Base-by-base conservation (phyloP, 2,797 vertebrate genomes). In the Apogon talboti region DNA sequence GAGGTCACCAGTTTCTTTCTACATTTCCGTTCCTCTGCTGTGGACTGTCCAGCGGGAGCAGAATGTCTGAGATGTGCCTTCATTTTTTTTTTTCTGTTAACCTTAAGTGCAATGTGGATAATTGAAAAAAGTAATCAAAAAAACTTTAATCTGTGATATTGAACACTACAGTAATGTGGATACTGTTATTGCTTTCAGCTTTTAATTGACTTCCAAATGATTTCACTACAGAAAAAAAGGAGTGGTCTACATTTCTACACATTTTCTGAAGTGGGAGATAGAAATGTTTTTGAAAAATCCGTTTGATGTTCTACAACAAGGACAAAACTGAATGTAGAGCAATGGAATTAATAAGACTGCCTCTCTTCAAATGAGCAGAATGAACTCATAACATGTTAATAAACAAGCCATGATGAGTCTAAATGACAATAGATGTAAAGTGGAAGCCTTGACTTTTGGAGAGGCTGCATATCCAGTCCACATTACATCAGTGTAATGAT, bases 401-500 rank as follows among this genome's bases (percentile, higher is more conserved):
- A 41, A 57, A 18, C 3, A 57, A 45, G 19, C 28, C 41, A 43
- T 43, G 18, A 0, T 21, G 19, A 46, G 38, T 59, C 30, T 52
- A 58, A 66, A 66, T 61, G n/a, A 74, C 2, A 70, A 76, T 66
- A 60, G 50, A 72, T 71, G 51, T 7, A n/a, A 70, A 62, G 52
- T 72, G 66, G 68, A 62, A 62, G 28, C 37, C 11, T 78, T 78
- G 66, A 57, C 19, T 71, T 78, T 47, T 61, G 66, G 61, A 78
- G 69, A 53, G 65, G 46, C 54, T 19, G 1, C 19, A 42, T 12
- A 47, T 58, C 15, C 54, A 41, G 57, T 45, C 79, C 70, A 76
- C 61, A 41, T 78, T 74, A 48, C 69, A 85, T 83, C 66, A 78
- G 67, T 43, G 52, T 66, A 47, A 50, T 80, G 81, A 72, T 84